Conservation (phyloP, 2,113 vertebrate genomes). For the Hemiprocne comata region DNA sequence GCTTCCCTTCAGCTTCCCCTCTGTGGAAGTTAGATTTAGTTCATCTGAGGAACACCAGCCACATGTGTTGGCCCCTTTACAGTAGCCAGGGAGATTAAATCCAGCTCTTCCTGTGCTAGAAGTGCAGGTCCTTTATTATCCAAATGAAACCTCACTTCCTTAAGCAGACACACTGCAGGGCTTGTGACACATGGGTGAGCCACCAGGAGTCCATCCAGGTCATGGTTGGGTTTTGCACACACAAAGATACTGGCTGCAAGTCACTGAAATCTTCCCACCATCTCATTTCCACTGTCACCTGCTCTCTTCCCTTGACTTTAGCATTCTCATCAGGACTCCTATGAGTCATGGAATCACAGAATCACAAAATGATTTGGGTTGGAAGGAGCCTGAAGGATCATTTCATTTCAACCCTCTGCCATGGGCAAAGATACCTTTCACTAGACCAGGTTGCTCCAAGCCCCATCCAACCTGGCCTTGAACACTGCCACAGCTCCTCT, state of each 20-base stretch:
- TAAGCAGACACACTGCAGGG: neutral
- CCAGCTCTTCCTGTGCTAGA: neutral
- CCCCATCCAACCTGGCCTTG: too few relatives aligned
- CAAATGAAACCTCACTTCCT: constrained; percentile 3
- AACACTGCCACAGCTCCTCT: too few relatives aligned
- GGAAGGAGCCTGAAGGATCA: too few relatives aligned
- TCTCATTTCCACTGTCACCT: neutral
- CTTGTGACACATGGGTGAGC: neutral
- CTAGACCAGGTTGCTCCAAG: too few relatives aligned
- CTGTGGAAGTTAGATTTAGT: neutral
- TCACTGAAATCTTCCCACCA: neutral
- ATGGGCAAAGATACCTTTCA: too few relatives aligned
- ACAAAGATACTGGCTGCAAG: neutral
- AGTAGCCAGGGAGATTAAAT: constrained; percentile 17
- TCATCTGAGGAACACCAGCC: neutral
- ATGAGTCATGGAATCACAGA: neutral
- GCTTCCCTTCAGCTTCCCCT: neutral
- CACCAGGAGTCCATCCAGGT: neutral
- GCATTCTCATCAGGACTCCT: neutral
- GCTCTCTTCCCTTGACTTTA: neutral
- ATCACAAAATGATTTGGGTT: too few relatives aligned
- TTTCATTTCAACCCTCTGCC: too few relatives aligned
- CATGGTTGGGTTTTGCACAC: neutral
- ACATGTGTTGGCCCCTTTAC: neutral
- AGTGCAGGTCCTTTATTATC: neutral